Base-by-base conservation (phyloP, 2,888 invertebrate genomes). In the Stenoptilia bipunctidactyla region DNA sequence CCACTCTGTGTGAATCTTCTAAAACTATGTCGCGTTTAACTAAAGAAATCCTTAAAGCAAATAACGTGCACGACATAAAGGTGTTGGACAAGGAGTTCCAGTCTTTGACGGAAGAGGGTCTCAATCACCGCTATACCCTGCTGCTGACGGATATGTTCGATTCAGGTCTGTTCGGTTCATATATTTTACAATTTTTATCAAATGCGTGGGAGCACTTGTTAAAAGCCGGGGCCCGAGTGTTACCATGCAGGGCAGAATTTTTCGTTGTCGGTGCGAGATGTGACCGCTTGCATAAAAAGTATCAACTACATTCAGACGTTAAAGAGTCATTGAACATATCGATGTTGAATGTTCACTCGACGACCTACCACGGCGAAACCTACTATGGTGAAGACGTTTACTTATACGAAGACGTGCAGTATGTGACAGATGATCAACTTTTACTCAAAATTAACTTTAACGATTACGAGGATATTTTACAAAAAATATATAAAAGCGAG, bases 391-490 rank as follows among this genome's bases (percentile, higher is more conserved):
- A 52, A 36, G 49, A 55, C 6, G 36, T 54, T 0, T 15, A 45
- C 9, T 34, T 43, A 13, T 50, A 47, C 36, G 40, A 50, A 1
- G 37, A 43, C 9, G 9, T 53, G 9, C 41, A 45, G 36, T 54
- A 48, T 39, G 40, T 52, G 1, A 40, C 47, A 3, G 48, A 53
- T 14, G 45, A 49, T 0, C 25, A 45, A 10, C 38, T 39, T 0
- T 27, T 55, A 27, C 45, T 55, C 13, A 35, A 34, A 10, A 46
- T 53, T 9, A 39, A 53, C 34, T 55, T 55, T 14, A 49, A 50
- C 10, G 42, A 46, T 35, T 42, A 45, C 13, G 12, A 36, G 12
- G 45, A 45, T 8, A 20, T 45, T 15, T 20, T 12, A 5, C 12
- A 27, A 8, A 45, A 36, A 13, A 10, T 40, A 1, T 13, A 33